Percentiles rank a stretch among this genome's conserved stretches.
These are phyloP conservation scores for Sinocyclocheilus anophthalmus DNA, from an alignment of 2,113 vertebrate genomes.

Conservation along the genomic window DNA sequence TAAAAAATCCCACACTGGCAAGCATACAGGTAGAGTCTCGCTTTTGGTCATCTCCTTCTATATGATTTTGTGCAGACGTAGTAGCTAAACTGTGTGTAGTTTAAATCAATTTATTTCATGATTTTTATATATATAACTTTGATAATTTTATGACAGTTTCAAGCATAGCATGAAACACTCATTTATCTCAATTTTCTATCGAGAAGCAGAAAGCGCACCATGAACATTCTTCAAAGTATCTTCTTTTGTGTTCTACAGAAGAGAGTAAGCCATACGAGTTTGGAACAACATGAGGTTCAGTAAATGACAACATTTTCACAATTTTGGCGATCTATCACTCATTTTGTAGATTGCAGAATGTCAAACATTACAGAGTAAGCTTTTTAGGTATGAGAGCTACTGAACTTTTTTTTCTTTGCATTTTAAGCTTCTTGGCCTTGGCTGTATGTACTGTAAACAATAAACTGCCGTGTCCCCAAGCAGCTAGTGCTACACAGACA, in stretches of 20 bases:
- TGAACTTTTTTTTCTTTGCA: background rate
- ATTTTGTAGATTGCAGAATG: background rate
- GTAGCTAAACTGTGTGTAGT: too few relatives aligned
- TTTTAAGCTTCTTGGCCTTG: background rate
- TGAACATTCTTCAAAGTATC: background rate
- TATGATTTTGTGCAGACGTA: too few relatives aligned
- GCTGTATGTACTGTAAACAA: conserved; percentile 17
- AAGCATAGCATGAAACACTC: too few relatives aligned
- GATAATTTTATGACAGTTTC: too few relatives aligned
- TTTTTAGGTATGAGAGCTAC: background rate
- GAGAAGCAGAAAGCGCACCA: background rate
- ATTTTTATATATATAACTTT: too few relatives aligned
- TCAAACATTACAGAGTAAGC: background rate
- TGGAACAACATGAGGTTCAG: background rate
- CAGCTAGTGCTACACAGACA: conserved; percentile 8
- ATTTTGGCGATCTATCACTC: background rate
- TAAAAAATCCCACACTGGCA: too few relatives aligned
- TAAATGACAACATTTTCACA: background rate
- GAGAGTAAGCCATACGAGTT: background rate
- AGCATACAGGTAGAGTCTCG: too few relatives aligned
- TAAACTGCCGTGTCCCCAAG: conserved; percentile 2
- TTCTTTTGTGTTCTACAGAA: background rate
- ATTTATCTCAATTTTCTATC: too few relatives aligned
- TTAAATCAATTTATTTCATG: too few relatives aligned
- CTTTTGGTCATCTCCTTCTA: too few relatives aligned